Base-by-base conservation (phyloP, 1,140 invertebrate species). In the Nymphalis io region DNA sequence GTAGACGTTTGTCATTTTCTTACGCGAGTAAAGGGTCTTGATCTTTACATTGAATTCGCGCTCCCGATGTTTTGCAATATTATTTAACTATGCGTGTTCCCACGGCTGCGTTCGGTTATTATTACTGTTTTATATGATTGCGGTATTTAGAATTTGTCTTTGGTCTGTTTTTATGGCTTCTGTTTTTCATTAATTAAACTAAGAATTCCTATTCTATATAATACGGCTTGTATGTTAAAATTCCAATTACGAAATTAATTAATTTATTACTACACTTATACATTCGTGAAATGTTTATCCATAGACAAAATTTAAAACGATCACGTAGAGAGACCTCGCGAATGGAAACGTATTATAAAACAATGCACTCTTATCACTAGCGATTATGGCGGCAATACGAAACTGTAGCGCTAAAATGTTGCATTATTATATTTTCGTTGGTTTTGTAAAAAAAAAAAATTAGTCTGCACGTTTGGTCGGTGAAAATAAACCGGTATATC, bases 21-120 rank as follows among this genome's bases (percentile, higher is more conserved):
- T 83, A 79, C 79, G 78, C 68, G 72, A 33, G 75, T 83, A 87
- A 63, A 82, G 85, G 87, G 82, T 87, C 88, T 89, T 86, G 88
- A 88, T 89, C 88, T 90, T 90, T 89, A 84, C 87, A 89, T 88
- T 90, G 88, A 90, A 88, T 87, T 87, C 58, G 68, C 71, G 61
- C 75, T 78, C 63, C 62, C 68, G 74, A 76, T 79, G 78, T 73
- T 73, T 78, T 70, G 64, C 68, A 70, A 71, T 78, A 53, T 53
- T 79, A 81, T 79, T 80, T 76, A 76, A 72, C 68, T 73, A 74
- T 75, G 75, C 61, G 68, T 73, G 75, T 87, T 89, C 87, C 81
- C 87, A 87, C 85, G 83, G 78, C 46, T 46, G 40, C 33, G 53
- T 44, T 60, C 21, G 42, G 27, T 63, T 63, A 13, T 67, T 59